These are phyloP conservation scores for Eupelmus urozonus DNA, from an alignment of 2,888 invertebrate species.

Conservation along the genomic window DNA sequence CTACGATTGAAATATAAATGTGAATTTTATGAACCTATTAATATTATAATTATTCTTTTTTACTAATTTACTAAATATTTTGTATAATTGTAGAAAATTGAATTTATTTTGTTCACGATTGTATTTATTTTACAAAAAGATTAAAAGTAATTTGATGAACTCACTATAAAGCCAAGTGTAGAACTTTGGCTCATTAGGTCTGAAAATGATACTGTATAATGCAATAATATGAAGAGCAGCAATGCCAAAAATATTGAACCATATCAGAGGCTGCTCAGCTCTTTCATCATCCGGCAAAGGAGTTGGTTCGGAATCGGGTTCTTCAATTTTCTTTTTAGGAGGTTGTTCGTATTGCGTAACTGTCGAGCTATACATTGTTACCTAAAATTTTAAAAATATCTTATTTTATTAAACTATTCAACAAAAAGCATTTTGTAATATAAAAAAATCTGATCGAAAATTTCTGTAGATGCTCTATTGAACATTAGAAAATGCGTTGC, in stretches of 20 bases:
- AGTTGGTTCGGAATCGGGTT: conserved; percentile 41
- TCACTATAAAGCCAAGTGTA: conserved; percentile 80
- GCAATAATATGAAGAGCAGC: conserved; percentile 78
- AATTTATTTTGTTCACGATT: no score
- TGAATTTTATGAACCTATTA: no score
- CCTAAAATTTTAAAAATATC: not conserved
- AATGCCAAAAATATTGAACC: conserved; percentile 81
- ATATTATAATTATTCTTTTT: not conserved
- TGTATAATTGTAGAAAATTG: no score
- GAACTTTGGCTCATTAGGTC: conserved; percentile 70
- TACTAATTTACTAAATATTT: no score
- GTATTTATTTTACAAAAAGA: no score
- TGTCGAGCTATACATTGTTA: conserved; percentile 57
- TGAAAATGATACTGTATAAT: conserved; percentile 73
- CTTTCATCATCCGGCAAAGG: conserved; percentile 45
- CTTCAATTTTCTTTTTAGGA: conserved; percentile 58
- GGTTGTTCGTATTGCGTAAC: conserved; percentile 63
- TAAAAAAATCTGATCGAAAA: no score
- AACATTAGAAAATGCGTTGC: no score
- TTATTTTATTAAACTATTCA: no score
- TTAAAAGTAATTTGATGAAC: no score
- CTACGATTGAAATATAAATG: no score
- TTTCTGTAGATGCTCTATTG: not conserved
- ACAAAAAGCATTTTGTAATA: no score
- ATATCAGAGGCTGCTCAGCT: conserved; percentile 78